These are phyloP conservation scores for Rhingia campestris DNA, from an alignment of 2,888 invertebrate genomes.

Conservation along the genomic window DNA sequence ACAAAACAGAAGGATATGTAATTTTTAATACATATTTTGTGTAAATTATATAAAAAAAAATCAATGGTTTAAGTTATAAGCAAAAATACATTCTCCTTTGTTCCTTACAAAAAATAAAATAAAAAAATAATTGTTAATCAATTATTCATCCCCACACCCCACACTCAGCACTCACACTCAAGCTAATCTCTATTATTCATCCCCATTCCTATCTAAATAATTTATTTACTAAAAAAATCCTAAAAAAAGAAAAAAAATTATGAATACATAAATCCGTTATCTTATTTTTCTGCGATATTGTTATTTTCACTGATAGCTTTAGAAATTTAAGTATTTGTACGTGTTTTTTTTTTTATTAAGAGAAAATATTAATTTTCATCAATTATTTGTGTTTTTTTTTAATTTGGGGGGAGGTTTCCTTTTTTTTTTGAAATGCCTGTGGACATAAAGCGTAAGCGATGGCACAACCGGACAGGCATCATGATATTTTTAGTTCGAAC, in stretches of 20 bases:
- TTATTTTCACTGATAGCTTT: conserved; percentile 56
- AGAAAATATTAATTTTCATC: conserved; percentile 36
- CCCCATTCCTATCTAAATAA: conserved; percentile 16
- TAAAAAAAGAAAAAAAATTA: neutral
- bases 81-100: conserved; percentile 16
- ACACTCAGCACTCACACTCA: neutral
- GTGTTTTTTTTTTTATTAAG: conserved; percentile 22
- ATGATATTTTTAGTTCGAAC: too few species aligned
- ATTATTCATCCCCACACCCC: neutral
- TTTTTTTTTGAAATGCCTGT: neutral
- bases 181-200: conserved; percentile 14
- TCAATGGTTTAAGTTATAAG: conserved; percentile 37
- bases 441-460: neutral
- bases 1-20: conserved; percentile 29
- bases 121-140: neutral
- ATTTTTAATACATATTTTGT: conserved; percentile 38
- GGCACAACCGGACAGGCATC: too few species aligned
- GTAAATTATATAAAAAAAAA: conserved; percentile 19
- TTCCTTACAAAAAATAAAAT: neutral
- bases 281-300: conserved; percentile 61
- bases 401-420: neutral
- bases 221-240: conserved; percentile 18
- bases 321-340: conserved; percentile 56
- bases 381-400: conserved; percentile 30
- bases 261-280: conserved; percentile 19